Percentiles rank a stretch among this genome's conserved stretches.
Evolutionary conservation across 2,113 vertebrate species (phyloP).

Genomic region (Phyllopteryx taeniolatus): DNA sequence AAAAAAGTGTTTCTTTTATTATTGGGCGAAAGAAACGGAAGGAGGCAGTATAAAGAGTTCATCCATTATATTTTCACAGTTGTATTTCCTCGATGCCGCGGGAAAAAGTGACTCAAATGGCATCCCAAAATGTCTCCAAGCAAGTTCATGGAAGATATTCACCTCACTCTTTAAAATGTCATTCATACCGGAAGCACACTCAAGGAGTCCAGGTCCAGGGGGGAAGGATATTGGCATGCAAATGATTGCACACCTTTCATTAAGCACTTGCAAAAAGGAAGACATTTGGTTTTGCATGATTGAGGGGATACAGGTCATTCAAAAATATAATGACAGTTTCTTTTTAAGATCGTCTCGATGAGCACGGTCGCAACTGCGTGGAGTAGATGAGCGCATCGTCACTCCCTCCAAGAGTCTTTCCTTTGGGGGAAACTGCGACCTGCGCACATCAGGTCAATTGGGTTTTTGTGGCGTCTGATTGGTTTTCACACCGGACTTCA

Average conservation of each 20-base stretch:
- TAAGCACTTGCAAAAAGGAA: not conserved
- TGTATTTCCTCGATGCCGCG: slow-evolving; percentile 35
- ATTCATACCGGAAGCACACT: slow-evolving; percentile 21
- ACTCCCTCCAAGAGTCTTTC: not conserved
- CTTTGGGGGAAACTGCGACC: not conserved
- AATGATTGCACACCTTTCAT: not conserved
- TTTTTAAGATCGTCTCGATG: not conserved
- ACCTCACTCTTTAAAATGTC: slow-evolving; percentile 34
- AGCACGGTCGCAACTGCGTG: not conserved
- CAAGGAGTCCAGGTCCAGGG: not conserved
- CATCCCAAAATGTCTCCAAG: slow-evolving; percentile 35
- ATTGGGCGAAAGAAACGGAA: not conserved
- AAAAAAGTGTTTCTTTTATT: not conserved
- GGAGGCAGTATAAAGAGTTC: slow-evolving; percentile 28
- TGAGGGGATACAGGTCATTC: not conserved
- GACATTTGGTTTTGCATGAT: not conserved
- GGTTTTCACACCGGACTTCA: not conserved
- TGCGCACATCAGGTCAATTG: not conserved
- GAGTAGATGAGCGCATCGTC: not conserved
- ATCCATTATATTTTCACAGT: slow-evolving; percentile 31
- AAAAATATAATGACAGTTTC: not conserved
- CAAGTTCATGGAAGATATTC: slow-evolving; percentile 32
- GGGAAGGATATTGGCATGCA: not conserved
- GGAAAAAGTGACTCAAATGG: slow-evolving; percentile 45
- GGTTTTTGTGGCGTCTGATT: not conserved